phyloP scores from a whole-genome alignment of 2,113 vertebrate species.

The Xiphias gladius region DNA sequence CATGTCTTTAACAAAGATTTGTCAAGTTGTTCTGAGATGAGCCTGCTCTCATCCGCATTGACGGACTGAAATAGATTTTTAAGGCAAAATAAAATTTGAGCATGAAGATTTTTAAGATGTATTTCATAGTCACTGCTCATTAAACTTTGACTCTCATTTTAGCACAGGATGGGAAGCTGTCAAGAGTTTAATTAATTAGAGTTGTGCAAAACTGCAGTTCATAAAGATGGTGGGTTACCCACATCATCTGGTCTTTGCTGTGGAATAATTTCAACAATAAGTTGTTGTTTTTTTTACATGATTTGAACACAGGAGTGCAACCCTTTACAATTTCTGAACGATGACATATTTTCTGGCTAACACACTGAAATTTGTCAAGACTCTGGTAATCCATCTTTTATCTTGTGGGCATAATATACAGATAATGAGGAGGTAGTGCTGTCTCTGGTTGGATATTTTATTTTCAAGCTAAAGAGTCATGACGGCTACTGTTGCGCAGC shows the following conservation, averaged over 20 bases:
- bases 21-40: slow-evolving; percentile 3
- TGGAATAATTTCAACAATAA: not conserved
- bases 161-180: slow-evolving; percentile 38
- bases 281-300: not conserved
- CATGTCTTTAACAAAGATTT: not conserved
- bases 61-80: slow-evolving; percentile 14
- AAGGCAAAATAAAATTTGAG: slow-evolving; percentile 28
- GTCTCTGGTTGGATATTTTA: slow-evolving; percentile 12
- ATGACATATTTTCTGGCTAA: not conserved
- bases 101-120: slow-evolving; percentile 42
- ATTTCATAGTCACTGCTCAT: slow-evolving; percentile 39
- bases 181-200: slow-evolving; percentile 50
- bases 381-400: slow-evolving; percentile 7
- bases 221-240: slow-evolving; percentile 11
- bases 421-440: slow-evolving; percentile 7
- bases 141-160: slow-evolving; percentile 46
- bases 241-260: not conserved
- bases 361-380: not conserved
- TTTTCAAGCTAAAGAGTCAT: not conserved
- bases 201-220: slow-evolving; percentile 23
- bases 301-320: not conserved
- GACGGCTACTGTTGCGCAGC: not conserved
- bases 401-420: not conserved
- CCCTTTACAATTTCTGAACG: slow-evolving; percentile 17
- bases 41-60: not conserved